Conservation (phyloP, 2,888 invertebrate species). For the Cotesia congregata region DNA sequence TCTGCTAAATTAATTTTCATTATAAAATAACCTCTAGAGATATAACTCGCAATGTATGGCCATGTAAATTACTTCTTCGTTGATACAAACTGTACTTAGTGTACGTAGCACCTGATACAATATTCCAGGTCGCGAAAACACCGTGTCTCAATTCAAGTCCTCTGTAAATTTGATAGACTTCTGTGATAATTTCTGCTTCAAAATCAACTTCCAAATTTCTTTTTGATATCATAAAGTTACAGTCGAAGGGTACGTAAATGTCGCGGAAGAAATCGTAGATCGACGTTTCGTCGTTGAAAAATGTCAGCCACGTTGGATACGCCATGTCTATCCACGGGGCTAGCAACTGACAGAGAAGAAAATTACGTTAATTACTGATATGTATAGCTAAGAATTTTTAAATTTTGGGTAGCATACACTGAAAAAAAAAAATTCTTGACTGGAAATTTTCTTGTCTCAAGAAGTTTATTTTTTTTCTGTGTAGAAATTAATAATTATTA, state of each 20-base stretch:
- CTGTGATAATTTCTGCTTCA: constrained; percentile 55
- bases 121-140: constrained; percentile 59
- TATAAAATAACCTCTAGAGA: constrained; percentile 59
- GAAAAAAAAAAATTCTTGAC: too few species aligned
- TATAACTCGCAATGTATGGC: constrained; percentile 59
- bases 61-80: constrained; percentile 61
- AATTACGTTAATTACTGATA: constrained; percentile 10
- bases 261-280: constrained; percentile 57
- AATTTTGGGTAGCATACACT: constrained; percentile 1
- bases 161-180: constrained; percentile 61
- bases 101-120: constrained; percentile 46
- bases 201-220: constrained; percentile 26
- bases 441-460: too few species aligned
- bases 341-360: constrained; percentile 55
- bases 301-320: constrained; percentile 66
- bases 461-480: too few species aligned
- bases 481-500: neutral
- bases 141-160: constrained; percentile 51
- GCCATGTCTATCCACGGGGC: constrained; percentile 65
- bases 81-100: constrained; percentile 58
- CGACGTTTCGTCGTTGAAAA: constrained; percentile 57
- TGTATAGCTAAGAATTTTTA: neutral
- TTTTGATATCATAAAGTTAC: constrained; percentile 57
- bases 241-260: constrained; percentile 63
- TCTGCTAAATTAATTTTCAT: neutral